Conservation (phyloP, 1,140 invertebrate species). For the Onthophagus taurus region DNA sequence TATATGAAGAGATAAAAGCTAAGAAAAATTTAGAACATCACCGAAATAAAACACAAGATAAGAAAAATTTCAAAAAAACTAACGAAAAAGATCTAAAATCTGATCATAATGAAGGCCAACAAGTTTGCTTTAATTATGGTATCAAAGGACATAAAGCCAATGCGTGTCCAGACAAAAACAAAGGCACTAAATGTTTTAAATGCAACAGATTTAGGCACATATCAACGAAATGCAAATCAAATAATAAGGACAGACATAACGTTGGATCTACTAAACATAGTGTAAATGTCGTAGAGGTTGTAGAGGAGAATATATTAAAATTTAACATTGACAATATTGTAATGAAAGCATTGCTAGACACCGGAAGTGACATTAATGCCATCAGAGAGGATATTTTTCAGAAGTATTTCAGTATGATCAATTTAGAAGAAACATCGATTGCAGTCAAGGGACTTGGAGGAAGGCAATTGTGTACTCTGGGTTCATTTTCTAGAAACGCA, state of each 20-base stretch:
- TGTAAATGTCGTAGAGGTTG: neutral
- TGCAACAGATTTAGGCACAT: slow-evolving; percentile 7
- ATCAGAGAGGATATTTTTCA: slow-evolving; percentile 1
- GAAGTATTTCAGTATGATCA: neutral
- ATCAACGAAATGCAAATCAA: neutral
- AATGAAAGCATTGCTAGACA: neutral
- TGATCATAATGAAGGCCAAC: neutral
- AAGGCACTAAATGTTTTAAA: slow-evolving; percentile 7
- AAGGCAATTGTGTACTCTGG: neutral
- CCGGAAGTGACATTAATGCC: neutral
- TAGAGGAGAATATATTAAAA: neutral
- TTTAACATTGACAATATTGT: neutral
- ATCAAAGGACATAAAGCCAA: neutral
- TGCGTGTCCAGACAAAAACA: slow-evolving; percentile 8
- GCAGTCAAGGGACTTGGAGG: neutral
- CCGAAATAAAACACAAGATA: neutral
- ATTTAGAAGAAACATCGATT: neutral
- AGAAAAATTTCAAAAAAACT: neutral
- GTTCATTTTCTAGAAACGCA: neutral
- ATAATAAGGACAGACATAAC: neutral
- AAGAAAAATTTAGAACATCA: slow-evolving; percentile 1
- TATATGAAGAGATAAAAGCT: neutral
- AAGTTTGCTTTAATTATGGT: slow-evolving; percentile 4
- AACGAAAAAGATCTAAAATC: neutral
- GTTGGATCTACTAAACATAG: neutral